Conservation (phyloP, 1,140 invertebrate genomes). For the Lineus longissimus region DNA sequence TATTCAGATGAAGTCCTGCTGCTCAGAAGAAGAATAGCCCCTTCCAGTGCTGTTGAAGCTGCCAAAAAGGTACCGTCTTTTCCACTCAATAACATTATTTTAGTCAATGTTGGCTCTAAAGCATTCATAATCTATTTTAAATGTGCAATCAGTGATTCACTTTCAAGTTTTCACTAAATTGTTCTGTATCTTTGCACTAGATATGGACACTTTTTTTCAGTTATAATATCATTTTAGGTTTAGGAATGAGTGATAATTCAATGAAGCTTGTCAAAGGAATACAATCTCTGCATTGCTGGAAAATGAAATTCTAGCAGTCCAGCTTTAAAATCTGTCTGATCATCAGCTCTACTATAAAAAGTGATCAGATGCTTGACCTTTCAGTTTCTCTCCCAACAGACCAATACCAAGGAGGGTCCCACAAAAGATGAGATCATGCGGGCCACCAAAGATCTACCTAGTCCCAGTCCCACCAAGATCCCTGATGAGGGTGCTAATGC, state of each 20-base stretch:
- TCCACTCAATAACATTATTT: no score
- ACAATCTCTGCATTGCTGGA: not conserved
- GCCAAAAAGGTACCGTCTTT: no score
- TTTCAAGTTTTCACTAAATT: not conserved
- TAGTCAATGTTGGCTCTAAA: no score
- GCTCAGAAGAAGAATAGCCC: slow-evolving; percentile 40
- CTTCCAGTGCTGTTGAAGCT: slow-evolving; percentile 32
- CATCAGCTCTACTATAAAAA: not conserved
- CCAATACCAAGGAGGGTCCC: slow-evolving; percentile 39
- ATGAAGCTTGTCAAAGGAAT: not conserved
- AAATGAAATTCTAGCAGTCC: not conserved
- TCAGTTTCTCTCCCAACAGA: slow-evolving; percentile 34
- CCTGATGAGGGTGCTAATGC: slow-evolving; percentile 29
- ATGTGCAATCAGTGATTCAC: slow-evolving; percentile 23
- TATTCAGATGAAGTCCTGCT: slow-evolving; percentile 50
- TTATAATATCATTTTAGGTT: no score
- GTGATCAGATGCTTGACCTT: not conserved
- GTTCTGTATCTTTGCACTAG: not conserved
- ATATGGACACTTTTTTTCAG: not conserved
- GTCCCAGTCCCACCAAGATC: slow-evolving; percentile 23
- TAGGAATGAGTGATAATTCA: no score
- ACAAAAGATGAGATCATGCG: slow-evolving; percentile 40
- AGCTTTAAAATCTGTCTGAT: not conserved
- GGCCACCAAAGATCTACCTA: slow-evolving; percentile 40
- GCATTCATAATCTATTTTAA: slow-evolving; percentile 31